A percentile compares a stretch with the other conserved stretches of the same genome.
Evolutionary conservation across 2,113 vertebrate genomes (phyloP).

Genomic region (Passerina amoena): DNA sequence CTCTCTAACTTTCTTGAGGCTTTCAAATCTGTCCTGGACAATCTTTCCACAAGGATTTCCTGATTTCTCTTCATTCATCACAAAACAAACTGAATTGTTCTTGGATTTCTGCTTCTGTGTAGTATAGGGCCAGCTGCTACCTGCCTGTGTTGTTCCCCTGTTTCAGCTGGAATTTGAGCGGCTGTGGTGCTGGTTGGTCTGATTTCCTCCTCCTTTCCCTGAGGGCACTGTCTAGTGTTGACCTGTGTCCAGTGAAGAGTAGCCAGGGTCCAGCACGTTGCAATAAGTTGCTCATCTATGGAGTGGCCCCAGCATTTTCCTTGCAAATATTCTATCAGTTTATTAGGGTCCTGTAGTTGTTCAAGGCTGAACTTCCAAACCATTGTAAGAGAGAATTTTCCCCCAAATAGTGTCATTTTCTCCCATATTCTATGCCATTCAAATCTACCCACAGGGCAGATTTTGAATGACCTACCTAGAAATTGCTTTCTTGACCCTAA

Average conservation of each 20-base stretch:
- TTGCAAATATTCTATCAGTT: neutral
- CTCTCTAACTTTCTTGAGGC: neutral
- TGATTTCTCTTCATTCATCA: neutral
- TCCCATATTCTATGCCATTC: neutral
- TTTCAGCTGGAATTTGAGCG: neutral
- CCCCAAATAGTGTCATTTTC: neutral
- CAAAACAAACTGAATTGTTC: neutral
- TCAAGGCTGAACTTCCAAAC: neutral
- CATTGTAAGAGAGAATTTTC: neutral
- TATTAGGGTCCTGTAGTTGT: neutral
- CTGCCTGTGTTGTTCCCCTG: neutral
- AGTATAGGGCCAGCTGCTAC: neutral
- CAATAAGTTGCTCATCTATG: accelerated
- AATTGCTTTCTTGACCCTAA: neutral
- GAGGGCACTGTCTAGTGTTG: neutral
- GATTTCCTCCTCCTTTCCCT: neutral
- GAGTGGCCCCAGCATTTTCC: neutral
- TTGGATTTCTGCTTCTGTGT: neutral
- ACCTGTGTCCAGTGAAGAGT: neutral
- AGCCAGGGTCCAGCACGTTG: neutral
- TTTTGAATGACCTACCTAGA: neutral
- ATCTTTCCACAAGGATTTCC: neutral
- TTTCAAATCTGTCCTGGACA: neutral
- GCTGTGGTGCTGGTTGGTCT: neutral
- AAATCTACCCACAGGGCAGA: neutral